Evolutionary conservation across 2,113 vertebrate species (phyloP).

Genomic region (Caranx ignobilis): DNA sequence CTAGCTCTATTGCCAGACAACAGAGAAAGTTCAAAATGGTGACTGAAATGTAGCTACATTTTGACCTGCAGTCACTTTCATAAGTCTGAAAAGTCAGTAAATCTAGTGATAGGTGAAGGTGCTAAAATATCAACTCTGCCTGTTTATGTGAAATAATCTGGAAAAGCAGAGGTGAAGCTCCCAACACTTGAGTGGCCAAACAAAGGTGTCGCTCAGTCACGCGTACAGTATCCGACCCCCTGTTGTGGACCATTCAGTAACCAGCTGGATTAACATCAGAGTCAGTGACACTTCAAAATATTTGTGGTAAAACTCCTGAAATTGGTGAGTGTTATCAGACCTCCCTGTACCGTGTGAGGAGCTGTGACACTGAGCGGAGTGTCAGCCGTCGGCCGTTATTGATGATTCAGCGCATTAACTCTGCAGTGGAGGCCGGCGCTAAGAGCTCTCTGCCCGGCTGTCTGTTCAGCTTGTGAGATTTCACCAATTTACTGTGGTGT

Average conservation of each 20-base stretch:
- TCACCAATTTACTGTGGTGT: slow-evolving; percentile 18
- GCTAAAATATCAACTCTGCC: no score
- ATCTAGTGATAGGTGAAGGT: no score
- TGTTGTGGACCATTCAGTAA: neutral
- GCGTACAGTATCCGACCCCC: no score
- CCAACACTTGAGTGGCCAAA: no score
- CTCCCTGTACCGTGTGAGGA: neutral
- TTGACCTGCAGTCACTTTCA: no score
- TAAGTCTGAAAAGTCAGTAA: no score
- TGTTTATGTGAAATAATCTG: no score
- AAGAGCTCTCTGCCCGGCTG: neutral
- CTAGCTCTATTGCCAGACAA: no score
- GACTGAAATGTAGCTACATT: no score
- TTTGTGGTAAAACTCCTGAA: neutral
- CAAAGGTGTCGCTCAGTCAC: no score
- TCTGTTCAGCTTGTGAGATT: slow-evolving; percentile 2
- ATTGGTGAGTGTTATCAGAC: neutral
- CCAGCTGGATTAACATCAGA: neutral
- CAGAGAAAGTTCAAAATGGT: no score
- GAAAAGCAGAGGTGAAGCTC: no score
- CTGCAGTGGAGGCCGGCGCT: slow-evolving; percentile 6
- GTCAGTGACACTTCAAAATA: neutral
- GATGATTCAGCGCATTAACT: slow-evolving; percentile 29
- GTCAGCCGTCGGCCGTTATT: neutral
- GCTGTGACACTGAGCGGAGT: neutral